Evolutionary conservation across 2,113 vertebrate genomes (phyloP).

Genomic region (Speoplatyrhinus poulsoni): DNA sequence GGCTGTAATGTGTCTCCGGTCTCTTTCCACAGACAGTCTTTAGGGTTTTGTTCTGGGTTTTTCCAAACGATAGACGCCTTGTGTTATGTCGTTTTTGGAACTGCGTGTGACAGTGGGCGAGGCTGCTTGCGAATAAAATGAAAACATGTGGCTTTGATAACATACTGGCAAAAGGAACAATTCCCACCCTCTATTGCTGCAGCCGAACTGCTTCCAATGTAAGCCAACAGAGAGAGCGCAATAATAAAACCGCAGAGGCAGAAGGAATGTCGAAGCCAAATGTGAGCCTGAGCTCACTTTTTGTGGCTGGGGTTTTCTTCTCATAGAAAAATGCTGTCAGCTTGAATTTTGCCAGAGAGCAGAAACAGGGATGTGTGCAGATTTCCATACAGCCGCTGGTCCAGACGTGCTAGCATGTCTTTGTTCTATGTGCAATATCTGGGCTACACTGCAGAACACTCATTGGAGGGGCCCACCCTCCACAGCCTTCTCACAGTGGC

Average conservation of each 20-base stretch:
- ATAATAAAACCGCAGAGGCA: constrained; percentile 37
- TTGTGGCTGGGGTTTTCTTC: constrained; percentile 18
- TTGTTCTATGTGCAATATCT: constrained; percentile 12
- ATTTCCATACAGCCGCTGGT: constrained; percentile 6
- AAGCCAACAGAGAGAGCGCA: constrained; percentile 30
- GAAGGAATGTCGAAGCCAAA: constrained; percentile 41
- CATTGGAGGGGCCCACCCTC: constrained; percentile 6
- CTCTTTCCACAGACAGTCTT: background rate
- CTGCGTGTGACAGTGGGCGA: constrained; percentile 15
- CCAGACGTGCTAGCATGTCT: constrained; percentile 4
- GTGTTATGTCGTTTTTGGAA: constrained; percentile 11
- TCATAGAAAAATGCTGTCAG: constrained; percentile 6
- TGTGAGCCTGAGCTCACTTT: constrained; percentile 17
- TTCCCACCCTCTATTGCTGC: constrained; percentile 22
- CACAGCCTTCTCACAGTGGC: background rate
- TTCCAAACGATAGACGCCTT: constrained; percentile 25
- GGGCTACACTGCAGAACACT: background rate
- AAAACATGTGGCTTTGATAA: constrained; percentile 57
- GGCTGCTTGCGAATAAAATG: constrained; percentile 12
- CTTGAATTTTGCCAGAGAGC: constrained; percentile 10
- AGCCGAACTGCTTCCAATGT: constrained; percentile 9
- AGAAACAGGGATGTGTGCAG: background rate
- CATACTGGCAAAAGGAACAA: constrained; percentile 30
- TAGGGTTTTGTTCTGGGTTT: constrained; percentile 15
- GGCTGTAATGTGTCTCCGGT: constrained; percentile 19